Percentiles rank a stretch among this genome's conserved stretches.
phyloP scores from a whole-genome alignment of 23 tunicate species.

The Trididemnum nubilum region DNA sequence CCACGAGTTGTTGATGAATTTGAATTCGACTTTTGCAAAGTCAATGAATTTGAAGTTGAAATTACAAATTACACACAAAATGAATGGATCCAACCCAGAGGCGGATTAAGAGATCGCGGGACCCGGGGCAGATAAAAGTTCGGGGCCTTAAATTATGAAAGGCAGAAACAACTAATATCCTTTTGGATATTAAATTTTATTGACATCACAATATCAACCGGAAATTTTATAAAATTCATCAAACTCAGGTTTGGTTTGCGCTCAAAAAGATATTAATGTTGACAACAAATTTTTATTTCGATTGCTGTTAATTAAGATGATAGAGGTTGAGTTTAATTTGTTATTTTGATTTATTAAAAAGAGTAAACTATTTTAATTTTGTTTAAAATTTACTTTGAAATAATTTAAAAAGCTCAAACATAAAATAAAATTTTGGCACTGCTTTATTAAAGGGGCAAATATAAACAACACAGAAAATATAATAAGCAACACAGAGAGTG shows the following conservation, averaged over 20 bases:
- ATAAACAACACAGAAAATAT: neutral
- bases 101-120: neutral
- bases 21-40: no score
- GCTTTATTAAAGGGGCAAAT: neutral
- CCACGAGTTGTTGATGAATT: no score
- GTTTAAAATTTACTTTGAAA: neutral
- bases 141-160: neutral
- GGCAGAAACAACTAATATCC: neutral
- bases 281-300: neutral
- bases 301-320: neutral
- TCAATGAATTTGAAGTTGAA: no score
- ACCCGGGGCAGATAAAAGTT: neutral
- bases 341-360: neutral
- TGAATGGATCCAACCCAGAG: no score
- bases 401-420: neutral
- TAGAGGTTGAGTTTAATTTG: neutral
- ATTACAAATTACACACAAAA: no score
- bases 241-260: neutral
- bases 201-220: neutral
- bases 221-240: neutral
- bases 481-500: neutral
- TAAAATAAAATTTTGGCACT: neutral
- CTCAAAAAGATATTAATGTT: neutral
- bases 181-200: neutral
- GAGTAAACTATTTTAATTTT: neutral